Percentiles rank a stretch among this genome's conserved stretches.
Conservation (phyloP, 1,140 invertebrate genomes). For the honey bee (Apis mellifera) region Amel_HAv3.1 CM009944.2:10576001-10576500, state of each 20-base stretch:
- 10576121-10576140: conserved; percentile 47
- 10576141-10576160: conserved; percentile 2
- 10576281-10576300: conserved; percentile 28
- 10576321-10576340: conserved; percentile 14
- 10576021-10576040: too few relatives aligned
- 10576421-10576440: conserved; percentile 50
- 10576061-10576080: not conserved
- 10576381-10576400: not conserved
- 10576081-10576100: not conserved
- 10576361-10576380: not conserved
- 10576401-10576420: not conserved
- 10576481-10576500: conserved; percentile 15
- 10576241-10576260: not conserved
- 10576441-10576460: conserved; percentile 64
- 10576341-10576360: conserved; percentile 50
- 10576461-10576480: conserved; percentile 70
- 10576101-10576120: conserved; percentile 1
- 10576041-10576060: too few relatives aligned
- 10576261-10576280: conserved; percentile 46
- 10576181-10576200: conserved; percentile 8
- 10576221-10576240: not conserved
- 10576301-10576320: conserved; percentile 36
- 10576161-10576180: conserved; percentile 29
- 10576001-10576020: too few relatives aligned
- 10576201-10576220: conserved; percentile 56